phyloP scores from a whole-genome alignment of 2,113 vertebrate species.

The Lophochroa leadbeateri region DNA sequence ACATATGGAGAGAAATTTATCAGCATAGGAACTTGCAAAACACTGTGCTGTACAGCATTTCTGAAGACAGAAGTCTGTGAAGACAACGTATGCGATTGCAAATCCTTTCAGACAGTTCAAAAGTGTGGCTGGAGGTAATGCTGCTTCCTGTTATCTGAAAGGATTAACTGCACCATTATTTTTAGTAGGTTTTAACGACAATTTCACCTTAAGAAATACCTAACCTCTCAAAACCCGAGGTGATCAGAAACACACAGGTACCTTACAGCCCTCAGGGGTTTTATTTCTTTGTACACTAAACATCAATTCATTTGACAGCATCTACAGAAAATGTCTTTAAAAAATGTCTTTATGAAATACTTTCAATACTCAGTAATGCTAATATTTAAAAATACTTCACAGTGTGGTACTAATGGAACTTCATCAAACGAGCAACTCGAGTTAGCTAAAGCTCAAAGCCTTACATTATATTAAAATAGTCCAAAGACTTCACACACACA shows the following conservation, averaged over 20 bases:
- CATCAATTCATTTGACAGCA: slow-evolving; percentile 28
- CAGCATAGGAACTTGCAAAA: slow-evolving; percentile 31
- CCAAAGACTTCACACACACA: slow-evolving; percentile 37
- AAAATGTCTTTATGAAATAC: slow-evolving; percentile 51
- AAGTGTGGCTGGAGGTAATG: slow-evolving; percentile 5
- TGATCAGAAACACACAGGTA: slow-evolving; percentile 32
- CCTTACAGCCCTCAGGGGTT: slow-evolving; percentile 23
- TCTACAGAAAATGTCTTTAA: slow-evolving; percentile 35
- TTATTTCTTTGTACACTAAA: slow-evolving; percentile 42
- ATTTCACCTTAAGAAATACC: slow-evolving; percentile 47
- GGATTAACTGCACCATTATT: slow-evolving; percentile 32
- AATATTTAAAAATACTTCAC: slow-evolving; percentile 71
- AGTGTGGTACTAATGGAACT: slow-evolving; percentile 54
- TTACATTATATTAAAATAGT: slow-evolving; percentile 43
- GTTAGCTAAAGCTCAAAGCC: slow-evolving; percentile 54
- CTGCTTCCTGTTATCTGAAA: slow-evolving; percentile 22
- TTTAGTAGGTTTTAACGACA: slow-evolving; percentile 18
- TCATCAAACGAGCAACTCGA: slow-evolving; percentile 46
- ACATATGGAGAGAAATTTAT: slow-evolving; percentile 7
- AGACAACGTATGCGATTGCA: not conserved
- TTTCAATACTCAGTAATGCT: slow-evolving; percentile 40
- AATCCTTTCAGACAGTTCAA: slow-evolving; percentile 28
- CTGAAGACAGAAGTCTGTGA: not conserved
- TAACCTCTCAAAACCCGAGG: slow-evolving; percentile 14
- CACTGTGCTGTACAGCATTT: slow-evolving; percentile 43